These are phyloP conservation scores for Xerus rutilus DNA, from an alignment of 2,797 vertebrate species.

Conservation along the genomic window DNA sequence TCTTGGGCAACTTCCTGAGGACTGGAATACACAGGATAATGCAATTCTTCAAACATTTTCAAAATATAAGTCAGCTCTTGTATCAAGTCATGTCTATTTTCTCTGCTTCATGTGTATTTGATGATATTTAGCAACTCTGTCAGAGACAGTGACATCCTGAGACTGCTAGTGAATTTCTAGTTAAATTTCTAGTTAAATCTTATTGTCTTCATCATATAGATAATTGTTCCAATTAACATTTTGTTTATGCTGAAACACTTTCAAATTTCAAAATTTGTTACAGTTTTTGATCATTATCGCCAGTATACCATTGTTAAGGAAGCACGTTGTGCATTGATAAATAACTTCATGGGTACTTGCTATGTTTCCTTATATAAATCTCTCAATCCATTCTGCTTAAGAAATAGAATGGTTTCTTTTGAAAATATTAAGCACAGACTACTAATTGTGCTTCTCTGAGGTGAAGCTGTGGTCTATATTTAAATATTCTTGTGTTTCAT, in stretches of 20 bases:
- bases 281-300: not conserved
- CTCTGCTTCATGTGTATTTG: not conserved
- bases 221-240: slow-evolving; percentile 27
- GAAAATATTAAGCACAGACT: not conserved
- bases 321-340: not conserved
- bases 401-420: not conserved
- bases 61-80: not conserved
- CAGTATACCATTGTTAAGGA: not conserved
- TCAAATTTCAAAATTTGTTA: slow-evolving; percentile 20
- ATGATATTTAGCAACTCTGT: not conserved
- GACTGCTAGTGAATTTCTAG: not conserved
- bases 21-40: not conserved
- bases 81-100: not conserved
- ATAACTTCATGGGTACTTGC: not conserved
- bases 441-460: not conserved
- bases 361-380: not conserved
- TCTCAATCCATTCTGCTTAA: not conserved
- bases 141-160: not conserved
- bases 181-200: not conserved
- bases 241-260: slow-evolving; percentile 10
- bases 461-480: not conserved
- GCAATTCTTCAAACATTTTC: not conserved
- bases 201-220: not conserved
- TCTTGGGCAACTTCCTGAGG: not conserved
- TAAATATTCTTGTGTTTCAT: not conserved